Conservation (phyloP, 2,797 vertebrate species). For the Eulemur coronatus region DNA sequence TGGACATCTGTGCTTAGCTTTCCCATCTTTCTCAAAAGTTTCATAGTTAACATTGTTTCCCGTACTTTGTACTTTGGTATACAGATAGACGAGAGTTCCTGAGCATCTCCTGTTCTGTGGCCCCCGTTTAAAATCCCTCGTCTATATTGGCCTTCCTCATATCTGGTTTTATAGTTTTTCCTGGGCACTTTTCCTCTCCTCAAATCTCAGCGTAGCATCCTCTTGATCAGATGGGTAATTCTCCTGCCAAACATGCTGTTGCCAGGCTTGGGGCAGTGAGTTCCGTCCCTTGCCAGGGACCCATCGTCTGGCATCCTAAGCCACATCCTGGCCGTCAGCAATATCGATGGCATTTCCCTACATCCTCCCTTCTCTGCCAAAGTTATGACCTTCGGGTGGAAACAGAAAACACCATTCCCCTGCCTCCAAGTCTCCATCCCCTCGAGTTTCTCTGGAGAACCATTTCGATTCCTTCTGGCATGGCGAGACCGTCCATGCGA, state of each 20-base stretch:
- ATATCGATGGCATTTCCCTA: not conserved
- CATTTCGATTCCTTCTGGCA: conserved; percentile 47
- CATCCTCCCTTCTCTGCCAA: conserved; percentile 31
- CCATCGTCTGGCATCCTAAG: not conserved
- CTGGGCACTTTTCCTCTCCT: not conserved
- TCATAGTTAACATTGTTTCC: not conserved
- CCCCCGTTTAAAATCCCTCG: not conserved
- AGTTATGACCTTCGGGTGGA: conserved; percentile 47
- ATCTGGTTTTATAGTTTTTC: not conserved
- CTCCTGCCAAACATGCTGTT: not conserved
- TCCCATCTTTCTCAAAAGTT: conserved; percentile 50
- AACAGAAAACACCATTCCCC: not conserved
- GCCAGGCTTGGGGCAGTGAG: not conserved
- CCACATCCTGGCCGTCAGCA: not conserved
- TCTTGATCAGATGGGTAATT: not conserved
- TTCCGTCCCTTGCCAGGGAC: not conserved
- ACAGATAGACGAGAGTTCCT: not conserved
- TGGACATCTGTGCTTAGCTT: conserved; percentile 67
- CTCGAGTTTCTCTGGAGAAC: conserved; percentile 10
- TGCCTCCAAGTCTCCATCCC: not conserved
- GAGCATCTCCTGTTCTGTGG: not conserved
- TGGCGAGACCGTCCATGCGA: not conserved
- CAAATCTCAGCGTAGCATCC: conserved; percentile 10
- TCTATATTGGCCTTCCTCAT: not conserved
- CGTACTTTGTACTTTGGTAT: not conserved